Base-by-base conservation (phyloP, 2,113 vertebrate genomes). In the Megaleporinus macrocephalus region DNA sequence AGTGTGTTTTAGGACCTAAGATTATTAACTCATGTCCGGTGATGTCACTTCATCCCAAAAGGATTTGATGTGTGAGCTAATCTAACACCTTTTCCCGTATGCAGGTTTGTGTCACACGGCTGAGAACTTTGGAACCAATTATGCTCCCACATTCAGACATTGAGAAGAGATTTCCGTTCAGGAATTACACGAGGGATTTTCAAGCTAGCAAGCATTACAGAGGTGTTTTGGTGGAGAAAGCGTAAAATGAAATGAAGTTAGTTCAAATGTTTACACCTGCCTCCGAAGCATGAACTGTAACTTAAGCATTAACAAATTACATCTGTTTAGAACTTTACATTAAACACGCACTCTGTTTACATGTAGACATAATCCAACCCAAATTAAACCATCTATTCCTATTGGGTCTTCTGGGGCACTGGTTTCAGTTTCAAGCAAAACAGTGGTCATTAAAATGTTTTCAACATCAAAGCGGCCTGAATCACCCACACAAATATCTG, bases 401-500 rank as follows among this genome's bases (percentile, higher is more conserved):
- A 70, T 41, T 36, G 22, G 30, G 7, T 44, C 9, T 13, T 41
- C 66, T 69, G 20, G 26, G 13, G 22, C 53, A 69, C 47, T 78
- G 76, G 49, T 57, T 78, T 36, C 76, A 51, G 53, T 78, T 41
- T 69, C 47, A 57, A 78, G 68, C 36, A 59, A 14, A 44, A 29
- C 51, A 29, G 51, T 26, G 33, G 26, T 26, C 63, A 79, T 71
- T 79, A 47, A 59, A 57, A 44, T 79, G 57, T 26, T 29, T 47
- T 20, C 5, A 66, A 57, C 57, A 65, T 70, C 30, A 41, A 57
- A 59, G 55, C 9, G 4, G 4, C 4, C 11, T 44, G 41, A 55
- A 15, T 41, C 47, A 70, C 76, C 76, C 49, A 79, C 76, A 79
- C 65, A 69, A 79, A 79, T 22, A 41, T 70, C 49, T 79, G 76